A percentile compares a stretch with the other conserved stretches of the same genome.
These are phyloP conservation scores for Cryptoprocta ferox DNA, from an alignment of 2,797 vertebrate genomes.

Conservation along the genomic window DNA sequence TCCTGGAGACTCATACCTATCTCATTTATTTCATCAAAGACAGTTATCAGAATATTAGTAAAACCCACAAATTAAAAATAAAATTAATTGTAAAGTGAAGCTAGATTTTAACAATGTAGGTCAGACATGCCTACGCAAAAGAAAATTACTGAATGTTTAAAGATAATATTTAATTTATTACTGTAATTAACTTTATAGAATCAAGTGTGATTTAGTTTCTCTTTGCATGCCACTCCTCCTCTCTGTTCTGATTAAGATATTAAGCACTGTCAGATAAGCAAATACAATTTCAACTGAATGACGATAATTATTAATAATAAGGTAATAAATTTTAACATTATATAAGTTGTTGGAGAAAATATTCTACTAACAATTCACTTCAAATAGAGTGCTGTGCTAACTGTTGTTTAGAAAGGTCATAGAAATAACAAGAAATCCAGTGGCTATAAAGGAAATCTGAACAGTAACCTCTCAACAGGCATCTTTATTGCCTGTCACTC, in stretches of 20 bases:
- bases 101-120: neutral
- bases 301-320: slow-evolving; percentile 41
- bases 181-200: neutral
- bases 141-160: slow-evolving; percentile 1
- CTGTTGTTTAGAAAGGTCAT: neutral
- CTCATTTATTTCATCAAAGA: neutral
- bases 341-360: neutral
- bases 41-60: neutral
- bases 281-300: slow-evolving; percentile 30
- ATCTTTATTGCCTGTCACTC: neutral
- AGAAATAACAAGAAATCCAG: neutral
- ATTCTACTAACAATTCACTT: neutral
- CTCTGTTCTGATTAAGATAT: neutral
- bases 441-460: neutral
- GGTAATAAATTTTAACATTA: neutral
- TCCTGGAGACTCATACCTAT: neutral
- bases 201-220: neutral
- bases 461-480: neutral
- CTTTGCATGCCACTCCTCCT: neutral
- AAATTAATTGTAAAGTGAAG: neutral
- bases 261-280: neutral
- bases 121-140: neutral
- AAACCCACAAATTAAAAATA: neutral
- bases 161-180: slow-evolving; percentile 33
- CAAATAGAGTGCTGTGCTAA: neutral